These are phyloP conservation scores for Scrobipalpa atriplicella DNA, from an alignment of 2,888 invertebrate species.

Conservation along the genomic window DNA sequence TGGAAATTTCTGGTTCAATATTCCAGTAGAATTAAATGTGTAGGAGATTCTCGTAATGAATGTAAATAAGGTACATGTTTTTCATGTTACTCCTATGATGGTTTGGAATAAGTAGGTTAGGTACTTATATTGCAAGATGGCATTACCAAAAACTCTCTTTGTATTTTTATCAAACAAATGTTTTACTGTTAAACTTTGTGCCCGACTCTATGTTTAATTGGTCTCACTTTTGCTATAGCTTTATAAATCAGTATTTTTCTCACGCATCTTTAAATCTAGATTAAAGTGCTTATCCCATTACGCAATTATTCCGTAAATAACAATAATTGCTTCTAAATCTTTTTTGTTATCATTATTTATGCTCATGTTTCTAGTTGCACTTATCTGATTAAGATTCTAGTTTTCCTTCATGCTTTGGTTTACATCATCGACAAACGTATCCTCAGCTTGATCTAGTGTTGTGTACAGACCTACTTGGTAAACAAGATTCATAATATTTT, in stretches of 20 bases:
- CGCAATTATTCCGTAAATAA: background rate
- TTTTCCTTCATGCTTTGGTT: background rate
- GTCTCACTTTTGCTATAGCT: background rate
- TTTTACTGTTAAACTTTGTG: too few relatives aligned
- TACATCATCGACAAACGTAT: slow-evolving; percentile 1
- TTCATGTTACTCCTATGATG: background rate
- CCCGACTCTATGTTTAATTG: too few relatives aligned
- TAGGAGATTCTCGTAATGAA: background rate
- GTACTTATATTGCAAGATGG: too few relatives aligned
- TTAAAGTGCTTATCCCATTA: slow-evolving; percentile 1
- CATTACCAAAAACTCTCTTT: too few relatives aligned
- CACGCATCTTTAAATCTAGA: background rate
- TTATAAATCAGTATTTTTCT: background rate
- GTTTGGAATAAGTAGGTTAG: too few relatives aligned
- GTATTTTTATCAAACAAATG: too few relatives aligned
- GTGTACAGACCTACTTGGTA: too few relatives aligned
- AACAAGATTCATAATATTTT: too few relatives aligned
- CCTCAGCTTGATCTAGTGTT: background rate
- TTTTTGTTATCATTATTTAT: background rate
- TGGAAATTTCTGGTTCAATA: background rate
- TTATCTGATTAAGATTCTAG: slow-evolving; percentile 18
- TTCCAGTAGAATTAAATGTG: background rate
- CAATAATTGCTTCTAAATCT: background rate
- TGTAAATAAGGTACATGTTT: background rate
- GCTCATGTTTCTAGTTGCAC: background rate